Base-by-base conservation (phyloP, 2,888 invertebrate genomes). In the Gortyna flavago region DNA sequence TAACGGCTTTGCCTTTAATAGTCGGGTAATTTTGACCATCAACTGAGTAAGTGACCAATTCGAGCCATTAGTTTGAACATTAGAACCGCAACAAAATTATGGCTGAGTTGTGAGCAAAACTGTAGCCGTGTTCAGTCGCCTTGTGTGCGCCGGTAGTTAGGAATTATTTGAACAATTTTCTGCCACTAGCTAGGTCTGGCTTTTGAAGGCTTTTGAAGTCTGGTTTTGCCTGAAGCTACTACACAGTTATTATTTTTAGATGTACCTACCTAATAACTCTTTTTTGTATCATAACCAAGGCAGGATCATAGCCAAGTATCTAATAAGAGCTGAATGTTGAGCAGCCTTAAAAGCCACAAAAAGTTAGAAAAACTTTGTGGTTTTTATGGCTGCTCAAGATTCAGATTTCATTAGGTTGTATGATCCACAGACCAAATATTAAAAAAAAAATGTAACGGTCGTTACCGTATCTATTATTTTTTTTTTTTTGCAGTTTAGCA, bases 181-280 rank as follows among this genome's bases (percentile, higher is more conserved):
- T 73, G 21, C 13, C 5, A 25, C 29, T n/a, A n/a, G n/a, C n/a
- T n/a, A n/a, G n/a, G n/a, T n/a, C n/a, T n/a, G n/a, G 74, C n/a
- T 65, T 65, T 57, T 32, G 44, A 32, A 41, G 25, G 74, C n/a
- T 65, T 65, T 57, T 32, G 44, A 32, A 41, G 25, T 41, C 51
- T 51, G 6, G 4, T 32, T 57, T 51, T n/a, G 48, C 76, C 59
- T 81, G 25, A 51, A 65, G 75, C 32, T 16, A 59, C 11, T 25
- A 18, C 18, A 35, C 4, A 61, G 8, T 38, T 59, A 38, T 57
- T 65, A 48, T 38, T 77, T 18, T 44, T 18, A 44, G 9, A 41
- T 0, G 1, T 6, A 62, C 13, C 25, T 16, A n/a, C 8, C 25
- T n/a, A n/a, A n/a, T n/a, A 25, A 64, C 0, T 44, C 3, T 25